These are phyloP conservation scores for Bombus breviceps DNA, from an alignment of 1,140 invertebrate species.

Conservation along the genomic window DNA sequence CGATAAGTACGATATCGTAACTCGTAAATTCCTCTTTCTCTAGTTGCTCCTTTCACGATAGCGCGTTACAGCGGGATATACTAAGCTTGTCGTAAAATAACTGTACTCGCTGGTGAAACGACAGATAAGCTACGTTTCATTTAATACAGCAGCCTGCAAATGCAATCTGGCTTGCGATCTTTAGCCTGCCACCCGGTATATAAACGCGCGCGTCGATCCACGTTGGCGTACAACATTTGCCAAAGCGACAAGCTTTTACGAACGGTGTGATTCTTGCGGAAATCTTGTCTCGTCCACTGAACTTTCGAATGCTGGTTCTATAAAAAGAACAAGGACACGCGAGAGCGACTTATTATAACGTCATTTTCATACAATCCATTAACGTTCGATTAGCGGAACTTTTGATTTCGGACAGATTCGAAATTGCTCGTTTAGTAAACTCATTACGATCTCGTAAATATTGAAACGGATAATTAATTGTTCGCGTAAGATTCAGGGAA, in stretches of 20 bases:
- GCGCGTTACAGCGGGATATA: neutral
- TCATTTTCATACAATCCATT: neutral
- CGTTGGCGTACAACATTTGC: constrained; percentile 18
- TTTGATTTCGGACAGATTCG: constrained; percentile 1
- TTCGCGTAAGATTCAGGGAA: constrained; percentile 36
- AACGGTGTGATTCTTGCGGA: neutral
- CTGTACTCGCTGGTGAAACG: constrained; percentile 27
- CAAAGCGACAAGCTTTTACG: neutral
- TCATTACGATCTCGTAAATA: constrained; percentile 16
- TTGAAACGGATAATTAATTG: constrained; percentile 38
- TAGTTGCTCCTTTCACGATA: constrained; percentile 52
- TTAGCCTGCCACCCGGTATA: constrained; percentile 7
- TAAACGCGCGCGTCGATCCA: constrained; percentile 13
- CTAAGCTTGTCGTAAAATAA: neutral
- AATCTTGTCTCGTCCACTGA: neutral
- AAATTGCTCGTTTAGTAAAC: constrained; percentile 9
- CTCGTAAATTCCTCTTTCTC: constrained; percentile 39
- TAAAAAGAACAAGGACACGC: neutral
- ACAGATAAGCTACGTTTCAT: constrained; percentile 43
- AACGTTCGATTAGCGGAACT: neutral
- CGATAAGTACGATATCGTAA: constrained; percentile 31
- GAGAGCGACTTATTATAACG: neutral
- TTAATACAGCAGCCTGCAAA: constrained; percentile 22
- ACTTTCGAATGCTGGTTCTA: neutral
- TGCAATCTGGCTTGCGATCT: constrained; percentile 15